Conservation (phyloP, 2,113 vertebrate species). For the Myrmophylax atrothorax region DNA sequence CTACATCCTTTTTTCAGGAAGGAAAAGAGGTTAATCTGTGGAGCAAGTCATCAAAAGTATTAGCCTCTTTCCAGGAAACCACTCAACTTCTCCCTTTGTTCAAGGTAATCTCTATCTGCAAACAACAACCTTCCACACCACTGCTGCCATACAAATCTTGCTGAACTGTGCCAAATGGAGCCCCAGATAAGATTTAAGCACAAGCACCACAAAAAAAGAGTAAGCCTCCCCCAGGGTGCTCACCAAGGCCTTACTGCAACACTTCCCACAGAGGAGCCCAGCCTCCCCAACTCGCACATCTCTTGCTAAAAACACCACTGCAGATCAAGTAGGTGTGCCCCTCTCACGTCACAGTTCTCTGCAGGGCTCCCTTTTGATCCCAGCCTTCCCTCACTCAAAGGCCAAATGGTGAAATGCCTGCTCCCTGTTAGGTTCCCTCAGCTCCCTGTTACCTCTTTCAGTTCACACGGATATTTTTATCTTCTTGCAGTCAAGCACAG, state of each 20-base stretch:
- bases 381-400: neutral
- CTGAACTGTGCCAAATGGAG: neutral
- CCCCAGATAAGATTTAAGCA: neutral
- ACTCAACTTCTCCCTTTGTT: neutral
- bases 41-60: neutral
- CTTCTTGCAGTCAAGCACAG: neutral
- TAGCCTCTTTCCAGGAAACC: neutral
- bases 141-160: neutral
- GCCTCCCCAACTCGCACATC: neutral
- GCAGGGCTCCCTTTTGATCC: neutral
- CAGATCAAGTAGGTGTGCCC: neutral
- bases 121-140: neutral
- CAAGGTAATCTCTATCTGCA: neutral
- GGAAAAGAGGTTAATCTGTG: neutral
- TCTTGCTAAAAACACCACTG: neutral
- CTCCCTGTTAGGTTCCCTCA: neutral
- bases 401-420: neutral
- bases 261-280: neutral
- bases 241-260: neutral
- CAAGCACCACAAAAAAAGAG: neutral
- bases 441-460: neutral
- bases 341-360: neutral
- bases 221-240: neutral
- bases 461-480: fast-evolving
- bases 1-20: neutral